These are phyloP conservation scores for Drosophila pseudotakahashii DNA, from an alignment of 2,888 invertebrate genomes.

Conservation along the genomic window DNA sequence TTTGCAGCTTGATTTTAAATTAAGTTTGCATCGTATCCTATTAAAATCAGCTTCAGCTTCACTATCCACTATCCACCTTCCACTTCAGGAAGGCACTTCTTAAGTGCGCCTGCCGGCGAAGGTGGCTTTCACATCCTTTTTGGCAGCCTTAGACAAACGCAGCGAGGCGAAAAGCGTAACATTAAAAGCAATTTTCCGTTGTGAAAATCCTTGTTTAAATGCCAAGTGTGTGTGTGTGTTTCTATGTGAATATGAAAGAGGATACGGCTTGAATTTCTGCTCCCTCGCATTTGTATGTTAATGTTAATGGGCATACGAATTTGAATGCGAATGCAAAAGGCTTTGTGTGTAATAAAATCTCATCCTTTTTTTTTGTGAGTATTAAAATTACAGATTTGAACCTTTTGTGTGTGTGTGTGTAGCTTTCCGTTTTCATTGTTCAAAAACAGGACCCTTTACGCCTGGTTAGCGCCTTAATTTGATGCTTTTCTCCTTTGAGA, in stretches of 20 bases:
- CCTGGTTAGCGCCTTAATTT: conserved; percentile 60
- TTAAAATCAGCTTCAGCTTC: conserved; percentile 26
- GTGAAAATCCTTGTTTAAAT: conserved; percentile 74
- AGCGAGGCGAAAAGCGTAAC: conserved; percentile 62
- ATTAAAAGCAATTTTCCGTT: conserved; percentile 74
- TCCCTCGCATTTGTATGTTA: conserved; percentile 65
- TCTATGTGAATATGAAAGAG: conserved; percentile 44
- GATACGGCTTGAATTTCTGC: conserved; percentile 33
- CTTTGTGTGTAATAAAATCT: conserved; percentile 64
- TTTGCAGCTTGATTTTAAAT: conserved; percentile 20
- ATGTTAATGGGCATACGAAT: conserved; percentile 66
- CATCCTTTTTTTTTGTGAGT: conserved; percentile 56
- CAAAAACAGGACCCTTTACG: conserved; percentile 25
- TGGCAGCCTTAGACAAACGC: conserved; percentile 54
- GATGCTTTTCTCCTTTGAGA: conserved; percentile 42
- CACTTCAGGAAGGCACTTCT: conserved; percentile 5
- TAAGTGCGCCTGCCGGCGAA: conserved; percentile 5
- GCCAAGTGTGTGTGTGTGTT: conserved; percentile 25
- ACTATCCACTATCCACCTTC: not conserved
- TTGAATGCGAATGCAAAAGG: conserved; percentile 53
- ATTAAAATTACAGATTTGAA: conserved; percentile 64
- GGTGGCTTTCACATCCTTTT: conserved; percentile 14
- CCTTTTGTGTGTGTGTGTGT: conserved; percentile 44
- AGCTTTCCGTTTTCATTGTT: conserved; percentile 13
- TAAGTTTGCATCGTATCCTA: conserved; percentile 3